Conservation (phyloP, 2,888 invertebrate genomes). For the Dascillus cervinus region DNA sequence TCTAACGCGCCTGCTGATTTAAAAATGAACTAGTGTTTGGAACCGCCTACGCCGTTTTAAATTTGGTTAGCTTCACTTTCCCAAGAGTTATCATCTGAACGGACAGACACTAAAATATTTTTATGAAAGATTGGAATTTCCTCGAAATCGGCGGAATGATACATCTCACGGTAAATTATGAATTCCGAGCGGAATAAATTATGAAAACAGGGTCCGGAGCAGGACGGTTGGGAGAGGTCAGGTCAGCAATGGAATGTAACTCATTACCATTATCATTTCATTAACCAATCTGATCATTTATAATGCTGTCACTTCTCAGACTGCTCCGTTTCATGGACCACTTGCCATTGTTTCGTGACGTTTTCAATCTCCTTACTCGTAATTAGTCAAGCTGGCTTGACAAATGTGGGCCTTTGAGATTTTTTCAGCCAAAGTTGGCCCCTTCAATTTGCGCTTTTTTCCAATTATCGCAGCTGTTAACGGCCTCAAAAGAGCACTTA, state of each 20-base stretch:
- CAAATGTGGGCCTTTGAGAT: too few species aligned
- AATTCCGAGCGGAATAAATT: slow-evolving; percentile 17
- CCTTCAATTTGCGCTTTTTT: slow-evolving; percentile 4
- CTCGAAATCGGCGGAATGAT: slow-evolving; percentile 11
- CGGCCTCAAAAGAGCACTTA: not conserved
- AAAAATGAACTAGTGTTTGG: too few species aligned
- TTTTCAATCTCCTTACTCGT: too few species aligned
- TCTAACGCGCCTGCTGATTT: too few species aligned
- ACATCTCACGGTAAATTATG: slow-evolving; percentile 12
- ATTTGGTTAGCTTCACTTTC: too few species aligned
- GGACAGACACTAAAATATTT: too few species aligned
- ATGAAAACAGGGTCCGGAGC: slow-evolving; percentile 19
- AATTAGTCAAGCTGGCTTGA: too few species aligned
- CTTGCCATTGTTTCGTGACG: slow-evolving; percentile 8
- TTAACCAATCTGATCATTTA: slow-evolving; percentile 26
- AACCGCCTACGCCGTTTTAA: too few species aligned
- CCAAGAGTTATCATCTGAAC: too few species aligned
- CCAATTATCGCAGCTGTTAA: not conserved
- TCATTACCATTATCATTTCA: slow-evolving; percentile 28
- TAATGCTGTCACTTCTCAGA: slow-evolving; percentile 23
- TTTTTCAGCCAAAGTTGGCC: too few species aligned
- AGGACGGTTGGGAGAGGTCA: slow-evolving; percentile 23
- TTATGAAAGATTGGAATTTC: too few species aligned
- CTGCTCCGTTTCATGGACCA: slow-evolving; percentile 11
- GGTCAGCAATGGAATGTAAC: slow-evolving; percentile 25